These are phyloP conservation scores for Menura novaehollandiae DNA, from an alignment of 2,113 vertebrate species.

Conservation along the genomic window DNA sequence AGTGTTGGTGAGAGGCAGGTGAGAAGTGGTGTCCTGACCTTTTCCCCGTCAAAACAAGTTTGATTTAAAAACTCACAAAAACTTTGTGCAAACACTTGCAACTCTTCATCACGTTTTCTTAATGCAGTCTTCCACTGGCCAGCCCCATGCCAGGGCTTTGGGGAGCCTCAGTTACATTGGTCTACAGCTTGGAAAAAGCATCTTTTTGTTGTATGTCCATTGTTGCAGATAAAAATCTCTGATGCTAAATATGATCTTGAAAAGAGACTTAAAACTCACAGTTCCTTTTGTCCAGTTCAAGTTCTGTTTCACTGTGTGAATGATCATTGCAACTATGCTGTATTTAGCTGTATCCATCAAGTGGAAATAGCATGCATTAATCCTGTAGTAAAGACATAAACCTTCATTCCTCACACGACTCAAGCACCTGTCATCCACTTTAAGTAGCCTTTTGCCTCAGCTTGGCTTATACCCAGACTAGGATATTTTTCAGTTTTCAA, in stretches of 20 bases:
- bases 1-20: neutral
- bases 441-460: neutral
- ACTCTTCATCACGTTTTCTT: accelerated
- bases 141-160: neutral
- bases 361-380: neutral
- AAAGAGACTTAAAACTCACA: neutral
- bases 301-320: neutral
- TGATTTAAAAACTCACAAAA: neutral
- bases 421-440: neutral
- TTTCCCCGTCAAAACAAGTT: neutral
- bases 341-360: neutral
- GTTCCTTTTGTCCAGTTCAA: neutral
- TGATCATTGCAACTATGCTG: neutral
- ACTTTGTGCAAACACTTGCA: neutral
- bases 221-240: neutral
- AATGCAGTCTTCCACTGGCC: neutral
- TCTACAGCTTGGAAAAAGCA: neutral
- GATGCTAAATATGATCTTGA: neutral
- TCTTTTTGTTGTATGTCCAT: neutral
- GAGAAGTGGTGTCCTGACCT: neutral
- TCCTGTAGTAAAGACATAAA: neutral
- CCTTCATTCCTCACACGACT: neutral
- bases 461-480: neutral
- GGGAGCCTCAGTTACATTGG: accelerated
- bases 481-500: neutral